Base-by-base conservation (phyloP, 2,797 vertebrate genomes). In the Discoglossus pictus region DNA sequence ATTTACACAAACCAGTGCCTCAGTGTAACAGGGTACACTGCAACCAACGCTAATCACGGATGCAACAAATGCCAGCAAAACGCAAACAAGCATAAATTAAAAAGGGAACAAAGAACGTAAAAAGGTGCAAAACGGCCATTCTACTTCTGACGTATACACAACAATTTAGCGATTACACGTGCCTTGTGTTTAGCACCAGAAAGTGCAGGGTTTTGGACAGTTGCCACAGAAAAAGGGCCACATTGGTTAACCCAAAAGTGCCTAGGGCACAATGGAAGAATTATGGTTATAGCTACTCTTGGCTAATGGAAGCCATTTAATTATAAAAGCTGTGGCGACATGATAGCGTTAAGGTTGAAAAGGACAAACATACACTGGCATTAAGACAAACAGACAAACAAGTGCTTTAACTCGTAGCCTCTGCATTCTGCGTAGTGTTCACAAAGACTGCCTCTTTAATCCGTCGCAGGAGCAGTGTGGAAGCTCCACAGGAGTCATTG, bases 1-100 rank as follows among this genome's bases (percentile, higher is more conserved):
- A 70, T 95, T 94, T 94, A 75, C 93, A 97, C 92, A 97, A 90
- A 87, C 88, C 92, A 93, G 91, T 92, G 93, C 91, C 87, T 90
- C 83, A 83, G 81, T 82, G 79, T 73, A 80, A 81, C 83, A 75
- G 83, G 84, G 81, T 78, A 82, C 75, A 80, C 76, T 61, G 78
- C 77, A 78, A 52, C 78, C 71, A 69, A 75, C 56, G 73, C 70
- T 72, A n/a, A 68, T 78, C 76, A 81, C 84, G 79, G 80, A 89
- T 84, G 79, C 80, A 76, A 86, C 72, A 85, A 66, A 82, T 77
- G 85, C 82, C 82, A 86, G 85, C 86, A 80, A 85, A 84, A 88
- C 82, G 80, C 78, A 88, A 85, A 84, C 82, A 80, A 84, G 80
- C 82, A 91, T 91, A 92, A 92, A 89, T 93, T 84, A 87, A 80